Evolutionary conservation across 2,888 invertebrate genomes (phyloP).

Genomic region (Idaea biselata): DNA sequence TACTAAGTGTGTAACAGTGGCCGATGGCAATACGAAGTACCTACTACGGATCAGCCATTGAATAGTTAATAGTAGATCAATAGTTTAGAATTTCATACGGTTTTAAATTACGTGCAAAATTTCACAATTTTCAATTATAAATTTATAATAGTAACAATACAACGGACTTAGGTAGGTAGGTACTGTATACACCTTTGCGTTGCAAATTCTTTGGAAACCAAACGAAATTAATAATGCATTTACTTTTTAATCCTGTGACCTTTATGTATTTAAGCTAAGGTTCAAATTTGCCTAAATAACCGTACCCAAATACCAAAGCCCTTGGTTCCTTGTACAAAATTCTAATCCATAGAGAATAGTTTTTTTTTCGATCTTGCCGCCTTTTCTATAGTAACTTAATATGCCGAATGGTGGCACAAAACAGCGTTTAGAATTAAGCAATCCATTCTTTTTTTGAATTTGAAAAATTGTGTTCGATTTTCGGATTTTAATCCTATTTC

Average conservation of each 20-base stretch:
- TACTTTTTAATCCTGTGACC: neutral
- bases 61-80: neutral
- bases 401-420: neutral
- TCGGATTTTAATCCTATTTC: neutral
- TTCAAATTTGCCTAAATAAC: neutral
- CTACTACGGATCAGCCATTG: too few species aligned
- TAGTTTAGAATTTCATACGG: neutral
- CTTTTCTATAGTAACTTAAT: neutral
- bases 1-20: too few species aligned
- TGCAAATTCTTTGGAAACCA: neutral
- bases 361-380: neutral
- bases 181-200: neutral
- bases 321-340: neutral
- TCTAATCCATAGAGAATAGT: neutral
- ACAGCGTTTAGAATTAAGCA: neutral
- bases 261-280: neutral
- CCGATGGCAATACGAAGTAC: too few species aligned
- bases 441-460: neutral
- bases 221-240: neutral
- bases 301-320: neutral
- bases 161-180: too few species aligned
- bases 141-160: neutral
- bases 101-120: neutral
- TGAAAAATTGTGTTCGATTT: neutral
- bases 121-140: neutral